These are phyloP conservation scores for Crenichthys baileyi DNA, from an alignment of 2,797 vertebrate species.

Conservation along the genomic window DNA sequence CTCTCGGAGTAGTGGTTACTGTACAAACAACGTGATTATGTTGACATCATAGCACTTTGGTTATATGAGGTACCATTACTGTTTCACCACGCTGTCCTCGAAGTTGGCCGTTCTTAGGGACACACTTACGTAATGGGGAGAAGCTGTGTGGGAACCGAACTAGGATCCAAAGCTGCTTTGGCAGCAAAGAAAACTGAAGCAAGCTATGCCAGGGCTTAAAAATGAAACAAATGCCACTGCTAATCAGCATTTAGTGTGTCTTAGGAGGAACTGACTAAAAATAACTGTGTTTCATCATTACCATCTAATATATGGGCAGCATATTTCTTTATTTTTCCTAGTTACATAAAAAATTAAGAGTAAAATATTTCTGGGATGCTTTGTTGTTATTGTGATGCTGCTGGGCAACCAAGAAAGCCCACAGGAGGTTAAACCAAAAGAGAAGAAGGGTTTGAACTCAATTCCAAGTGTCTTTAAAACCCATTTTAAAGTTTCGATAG, in stretches of 20 bases:
- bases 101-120: slow-evolving; percentile 59
- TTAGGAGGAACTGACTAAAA: slow-evolving; percentile 3
- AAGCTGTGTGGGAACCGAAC: slow-evolving; percentile 60
- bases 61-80: slow-evolving; percentile 65
- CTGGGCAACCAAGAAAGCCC: slow-evolving; percentile 1
- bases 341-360: slow-evolving; percentile 3
- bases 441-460: neutral
- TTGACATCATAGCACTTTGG: slow-evolving; percentile 80
- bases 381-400: neutral
- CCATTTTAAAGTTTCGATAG: no score
- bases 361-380: neutral
- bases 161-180: slow-evolving; percentile 54
- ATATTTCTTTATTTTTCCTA: neutral
- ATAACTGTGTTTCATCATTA: neutral
- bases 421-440: neutral
- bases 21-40: slow-evolving; percentile 76
- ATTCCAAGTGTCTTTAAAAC: no score
- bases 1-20: slow-evolving; percentile 70
- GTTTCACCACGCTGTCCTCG: slow-evolving; percentile 67
- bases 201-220: slow-evolving; percentile 46
- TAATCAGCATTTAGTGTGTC: slow-evolving; percentile 12
- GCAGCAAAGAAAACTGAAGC: slow-evolving; percentile 43
- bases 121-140: slow-evolving; percentile 73
- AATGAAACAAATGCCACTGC: slow-evolving; percentile 32
- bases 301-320: neutral